Evolutionary conservation across 1,140 invertebrate genomes (phyloP), one percentile per base, ranked within the genome.

Genomic region (Onthophagus taurus): DNA sequence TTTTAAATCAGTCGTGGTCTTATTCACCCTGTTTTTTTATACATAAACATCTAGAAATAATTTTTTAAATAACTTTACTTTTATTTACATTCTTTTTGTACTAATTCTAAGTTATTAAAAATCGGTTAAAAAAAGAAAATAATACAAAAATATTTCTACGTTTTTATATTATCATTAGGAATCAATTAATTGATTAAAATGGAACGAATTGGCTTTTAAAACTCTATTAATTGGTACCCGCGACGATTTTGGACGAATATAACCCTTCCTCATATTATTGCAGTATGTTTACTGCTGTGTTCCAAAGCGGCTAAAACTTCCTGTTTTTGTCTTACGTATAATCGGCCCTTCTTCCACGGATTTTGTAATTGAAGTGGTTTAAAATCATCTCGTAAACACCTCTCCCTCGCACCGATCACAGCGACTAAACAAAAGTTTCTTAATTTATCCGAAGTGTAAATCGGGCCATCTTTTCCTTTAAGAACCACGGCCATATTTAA

Each of bases 341-440:
- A 69, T 13, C 88, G 72, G 0, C 93, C 92, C 57, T 89, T 89
- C 39, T 87, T 83, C 93, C 93, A 97, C 0, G 92, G 92, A 65
- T 92, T 92, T 59, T 96, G 90, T 17, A 97, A 66, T 52, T 91
- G 83, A 2, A 97, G 67, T 0, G 90, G 89, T 53, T 87, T 84
- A 59, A 94, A 96, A 61, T 97, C 91, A 54, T 96, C 91, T 8
- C 90, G 71, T 1, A 97, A 70, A 59, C 92, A 93, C 33, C 90
- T 70, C 60, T 97, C 91, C 7, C 91, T 66, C 0, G 89, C 87
- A 2, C 92, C 92, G 33, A 96, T 91, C 11, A 95, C 89, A 0
- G 90, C 89, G 0, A 96, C 92, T 12, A 97, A 70, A 63, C 91
- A 96, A 61, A 95, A 96, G 55, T 91, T 87, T 14, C 78, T 75